Conservation (phyloP, 1,140 invertebrate species). For the Whitmania pigra region DNA sequence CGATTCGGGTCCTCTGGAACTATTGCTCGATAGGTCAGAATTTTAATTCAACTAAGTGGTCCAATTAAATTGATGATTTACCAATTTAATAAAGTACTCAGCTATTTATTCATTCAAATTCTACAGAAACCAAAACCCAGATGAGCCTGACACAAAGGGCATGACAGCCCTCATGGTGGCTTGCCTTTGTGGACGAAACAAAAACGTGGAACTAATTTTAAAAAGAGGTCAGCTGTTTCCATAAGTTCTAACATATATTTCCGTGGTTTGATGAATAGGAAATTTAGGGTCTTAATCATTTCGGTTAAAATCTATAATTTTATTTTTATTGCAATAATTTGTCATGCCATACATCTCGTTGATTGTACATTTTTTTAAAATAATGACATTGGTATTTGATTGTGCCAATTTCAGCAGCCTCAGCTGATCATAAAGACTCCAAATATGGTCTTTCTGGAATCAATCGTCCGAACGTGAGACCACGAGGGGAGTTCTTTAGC, state of each 20-base stretch:
- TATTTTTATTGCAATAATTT: neutral
- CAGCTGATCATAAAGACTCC: neutral
- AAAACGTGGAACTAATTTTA: constrained; percentile 45
- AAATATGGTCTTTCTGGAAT: constrained; percentile 39
- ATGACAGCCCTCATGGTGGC: constrained; percentile 45
- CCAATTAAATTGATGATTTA: constrained; percentile 13
- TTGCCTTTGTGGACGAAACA: constrained; percentile 37
- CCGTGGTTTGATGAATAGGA: neutral
- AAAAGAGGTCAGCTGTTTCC: constrained; percentile 29
- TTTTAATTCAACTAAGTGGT: constrained; percentile 1
- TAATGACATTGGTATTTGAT: neutral
- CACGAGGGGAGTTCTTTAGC: constrained; percentile 25
- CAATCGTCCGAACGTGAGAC: constrained; percentile 32
- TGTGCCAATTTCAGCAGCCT: neutral
- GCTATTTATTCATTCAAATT: neutral
- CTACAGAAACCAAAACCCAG: constrained; percentile 33
- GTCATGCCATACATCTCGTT: neutral
- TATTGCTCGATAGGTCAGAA: constrained; percentile 37
- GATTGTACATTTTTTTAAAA: neutral
- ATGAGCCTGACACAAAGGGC: constrained; percentile 38
- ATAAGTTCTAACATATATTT: neutral
- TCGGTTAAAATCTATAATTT: neutral
- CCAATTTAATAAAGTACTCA: neutral
- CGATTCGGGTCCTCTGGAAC: constrained; percentile 43
- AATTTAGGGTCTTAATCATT: too few species aligned